Percentiles rank a stretch among this genome's conserved stretches.
Evolutionary conservation across 1,140 invertebrate species (phyloP).

Genomic region (Panagrolaimus sp.): DNA sequence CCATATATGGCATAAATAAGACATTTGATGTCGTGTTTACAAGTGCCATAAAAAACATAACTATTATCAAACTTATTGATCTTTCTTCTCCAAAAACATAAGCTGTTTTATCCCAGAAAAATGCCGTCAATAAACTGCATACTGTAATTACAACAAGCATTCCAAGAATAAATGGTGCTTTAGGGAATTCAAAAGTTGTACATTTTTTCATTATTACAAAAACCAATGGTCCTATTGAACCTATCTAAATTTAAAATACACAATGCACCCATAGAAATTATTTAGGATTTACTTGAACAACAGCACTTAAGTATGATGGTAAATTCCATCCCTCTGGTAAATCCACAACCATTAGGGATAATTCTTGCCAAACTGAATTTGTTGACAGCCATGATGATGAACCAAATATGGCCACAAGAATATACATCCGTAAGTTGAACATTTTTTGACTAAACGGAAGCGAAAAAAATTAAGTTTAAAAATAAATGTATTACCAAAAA

Average conservation of each 20-base stretch:
- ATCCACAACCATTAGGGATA: constrained; percentile 69
- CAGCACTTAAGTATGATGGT: constrained; percentile 68
- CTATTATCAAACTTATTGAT: constrained; percentile 70
- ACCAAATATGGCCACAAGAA: constrained; percentile 74
- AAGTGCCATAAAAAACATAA: constrained; percentile 74
- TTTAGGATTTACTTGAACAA: constrained; percentile 63
- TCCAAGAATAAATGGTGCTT: constrained; percentile 68
- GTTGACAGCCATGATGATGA: constrained; percentile 81
- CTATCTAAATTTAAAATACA: constrained; percentile 62
- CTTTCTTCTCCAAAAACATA: constrained; percentile 59
- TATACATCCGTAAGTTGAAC: constrained; percentile 42
- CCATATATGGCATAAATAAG: constrained; percentile 79
- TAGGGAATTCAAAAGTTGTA: constrained; percentile 62
- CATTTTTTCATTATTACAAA: constrained; percentile 66
- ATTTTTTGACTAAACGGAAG: not conserved
- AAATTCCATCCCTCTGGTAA: constrained; percentile 83
- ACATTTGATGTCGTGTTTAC: constrained; percentile 89
- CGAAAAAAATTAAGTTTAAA: too few species aligned
- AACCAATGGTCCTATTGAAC: constrained; percentile 74
- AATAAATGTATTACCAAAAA: too few species aligned
- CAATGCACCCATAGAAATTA: not conserved
- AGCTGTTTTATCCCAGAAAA: constrained; percentile 71
- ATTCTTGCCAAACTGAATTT: constrained; percentile 81
- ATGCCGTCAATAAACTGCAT: constrained; percentile 69
- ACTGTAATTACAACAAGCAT: constrained; percentile 68